These are phyloP conservation scores for Ochotona curzoniae DNA, from an alignment of 2,113 vertebrate genomes.

Conservation along the genomic window DNA sequence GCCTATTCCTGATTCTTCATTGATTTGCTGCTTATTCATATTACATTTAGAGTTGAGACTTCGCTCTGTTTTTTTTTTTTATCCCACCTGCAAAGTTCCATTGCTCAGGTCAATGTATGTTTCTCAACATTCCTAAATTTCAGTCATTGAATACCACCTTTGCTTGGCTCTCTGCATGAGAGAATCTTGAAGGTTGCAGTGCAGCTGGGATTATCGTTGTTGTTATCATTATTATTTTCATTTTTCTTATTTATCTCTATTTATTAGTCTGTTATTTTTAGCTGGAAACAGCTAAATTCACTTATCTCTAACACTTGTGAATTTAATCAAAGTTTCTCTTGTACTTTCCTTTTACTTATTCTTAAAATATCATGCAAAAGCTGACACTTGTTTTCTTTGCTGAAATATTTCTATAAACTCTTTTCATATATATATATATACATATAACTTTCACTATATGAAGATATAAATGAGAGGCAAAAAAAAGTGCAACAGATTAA, in stretches of 20 bases:
- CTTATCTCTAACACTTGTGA: constrained; percentile 61
- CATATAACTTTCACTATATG: background rate
- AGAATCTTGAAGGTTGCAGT: constrained; percentile 52
- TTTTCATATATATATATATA: background rate
- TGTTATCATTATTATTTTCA: background rate
- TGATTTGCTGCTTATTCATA: background rate
- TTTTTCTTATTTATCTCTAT: constrained; percentile 41
- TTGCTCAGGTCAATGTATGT: background rate
- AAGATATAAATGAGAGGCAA: background rate
- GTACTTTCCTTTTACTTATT: constrained; percentile 53
- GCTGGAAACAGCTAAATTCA: constrained; percentile 57
- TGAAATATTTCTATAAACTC: background rate
- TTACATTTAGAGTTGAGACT: background rate
- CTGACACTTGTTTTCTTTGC: background rate
- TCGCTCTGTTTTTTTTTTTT: background rate
- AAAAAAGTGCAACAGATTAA: background rate
- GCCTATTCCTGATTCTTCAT: too few species aligned
- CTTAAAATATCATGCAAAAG: constrained; percentile 26
- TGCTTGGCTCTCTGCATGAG: background rate
- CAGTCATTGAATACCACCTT: background rate
- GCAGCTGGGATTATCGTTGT: background rate
- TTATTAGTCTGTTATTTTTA: constrained; percentile 57
- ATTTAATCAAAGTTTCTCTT: constrained; percentile 59
- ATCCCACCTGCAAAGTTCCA: background rate
- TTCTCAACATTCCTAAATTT: background rate